A percentile compares a stretch with the other conserved stretches of the same genome.
Evolutionary conservation across 2,113 vertebrate genomes (phyloP).

Genomic region (Lates calcarifer): DNA sequence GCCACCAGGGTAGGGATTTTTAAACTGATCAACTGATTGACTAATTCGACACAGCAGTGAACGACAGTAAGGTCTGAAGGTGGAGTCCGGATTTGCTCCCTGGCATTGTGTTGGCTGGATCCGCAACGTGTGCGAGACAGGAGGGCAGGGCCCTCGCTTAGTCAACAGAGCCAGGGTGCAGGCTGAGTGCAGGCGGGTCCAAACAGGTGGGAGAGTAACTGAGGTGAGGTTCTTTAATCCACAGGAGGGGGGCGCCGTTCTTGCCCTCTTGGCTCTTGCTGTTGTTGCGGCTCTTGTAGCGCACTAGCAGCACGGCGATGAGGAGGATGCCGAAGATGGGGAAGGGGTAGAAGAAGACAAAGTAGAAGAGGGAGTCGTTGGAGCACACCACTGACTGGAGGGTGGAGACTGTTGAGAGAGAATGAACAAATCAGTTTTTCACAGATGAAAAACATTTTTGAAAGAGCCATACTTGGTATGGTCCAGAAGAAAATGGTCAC

Average conservation of each 20-base stretch:
- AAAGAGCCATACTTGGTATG: background rate
- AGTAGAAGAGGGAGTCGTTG: slow-evolving; percentile 97
- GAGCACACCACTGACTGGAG: slow-evolving; percentile 95
- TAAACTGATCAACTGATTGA: slow-evolving; percentile 72
- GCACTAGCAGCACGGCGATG: slow-evolving; percentile 94
- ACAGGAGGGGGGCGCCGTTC: slow-evolving; percentile 96
- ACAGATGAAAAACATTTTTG: background rate
- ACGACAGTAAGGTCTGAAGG: slow-evolving; percentile 73
- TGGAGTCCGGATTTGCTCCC: slow-evolving; percentile 78
- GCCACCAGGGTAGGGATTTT: slow-evolving; percentile 65
- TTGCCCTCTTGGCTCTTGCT: slow-evolving; percentile 96
- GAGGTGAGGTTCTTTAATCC: slow-evolving; percentile 99
- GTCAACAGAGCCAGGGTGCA: slow-evolving; percentile 97
- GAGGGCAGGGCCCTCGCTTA: slow-evolving; percentile 72
- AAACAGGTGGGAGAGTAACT: slow-evolving; percentile 98
- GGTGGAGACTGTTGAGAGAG: slow-evolving; percentile 84
- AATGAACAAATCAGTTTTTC: background rate
- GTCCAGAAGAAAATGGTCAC: background rate
- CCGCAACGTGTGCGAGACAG: slow-evolving; percentile 30
- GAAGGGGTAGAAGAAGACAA: slow-evolving; percentile 98
- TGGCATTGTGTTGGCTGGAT: slow-evolving; percentile 68
- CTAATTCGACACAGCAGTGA: slow-evolving; percentile 77
- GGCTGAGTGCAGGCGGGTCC: slow-evolving; percentile 96
- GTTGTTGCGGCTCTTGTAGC: slow-evolving; percentile 93
- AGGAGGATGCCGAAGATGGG: slow-evolving; percentile 97